Evolutionary conservation across 2,113 vertebrate species (phyloP), one percentile per base, ranked within the genome.

Genomic region (Sphaerodactylus townsendi): DNA sequence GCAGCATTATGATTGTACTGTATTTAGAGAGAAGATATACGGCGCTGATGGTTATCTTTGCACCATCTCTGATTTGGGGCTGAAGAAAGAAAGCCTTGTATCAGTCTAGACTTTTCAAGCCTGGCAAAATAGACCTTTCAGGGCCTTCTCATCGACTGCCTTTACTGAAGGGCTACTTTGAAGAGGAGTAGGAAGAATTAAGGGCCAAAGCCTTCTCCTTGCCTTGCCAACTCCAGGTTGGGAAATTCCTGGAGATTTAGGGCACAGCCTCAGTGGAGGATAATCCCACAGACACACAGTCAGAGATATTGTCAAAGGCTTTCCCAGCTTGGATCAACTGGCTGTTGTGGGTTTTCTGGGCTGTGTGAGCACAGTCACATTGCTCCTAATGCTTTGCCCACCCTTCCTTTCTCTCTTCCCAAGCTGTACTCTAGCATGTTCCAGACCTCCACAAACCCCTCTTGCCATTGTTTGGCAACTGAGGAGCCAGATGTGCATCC

Each of bases 11-110:
- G 82, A 79, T 70, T 37, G 14, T 53, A 62, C 15, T 21, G 72
- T 85, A 77, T 77, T 1, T 68, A 64, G 83, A 11, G 48, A 88
- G 89, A 11, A 33, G 5, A 33, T 39, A 74, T 28, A 6, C 44
- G 19, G 44, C 44, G 37, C 21, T 28, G 41, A 68, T 33, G 30
- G 21, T 41, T 70, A 4, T 70, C 21, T 83, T 87, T 87, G 77
- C 46, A 84, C 80, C 44, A 37, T 30, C 8, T 6, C 62, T 76
- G 10, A 81, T 86, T 69, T 85, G 50, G 10, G 14, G 2, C 33
- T 81, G 84, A 50, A 53, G 48, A 84, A 89, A 53, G 48, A 84
- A 89, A 86, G 65, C 1, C 0, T n/a, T 76, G 13, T 48, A 85
- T 83, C 48, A 76, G 8, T 73, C 79, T 85, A 83, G 41, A 53